These are phyloP conservation scores for Caenorhabditis sp. DNA, from an alignment of 2,888 invertebrate species.

Conservation along the genomic window DNA sequence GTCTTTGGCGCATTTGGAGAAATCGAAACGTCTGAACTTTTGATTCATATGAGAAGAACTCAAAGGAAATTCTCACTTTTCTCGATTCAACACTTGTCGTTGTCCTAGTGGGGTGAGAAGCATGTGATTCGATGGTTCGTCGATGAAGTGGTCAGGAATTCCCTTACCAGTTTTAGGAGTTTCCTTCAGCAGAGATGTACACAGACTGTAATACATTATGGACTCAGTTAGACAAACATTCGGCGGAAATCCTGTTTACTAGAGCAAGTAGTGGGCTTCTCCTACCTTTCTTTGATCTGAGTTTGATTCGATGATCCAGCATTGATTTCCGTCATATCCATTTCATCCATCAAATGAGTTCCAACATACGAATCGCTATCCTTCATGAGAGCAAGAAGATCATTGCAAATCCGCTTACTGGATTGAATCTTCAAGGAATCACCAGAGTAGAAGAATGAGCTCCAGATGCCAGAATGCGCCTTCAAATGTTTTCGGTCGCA, in stretches of 20 bases:
- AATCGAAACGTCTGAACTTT: conserved; percentile 51
- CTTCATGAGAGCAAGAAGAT: conserved; percentile 55
- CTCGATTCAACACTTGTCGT: conserved; percentile 65
- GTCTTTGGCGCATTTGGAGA: conserved; percentile 44
- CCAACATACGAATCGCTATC: conserved; percentile 63
- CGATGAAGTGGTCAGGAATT: conserved; percentile 69
- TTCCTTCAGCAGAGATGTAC: conserved; percentile 49
- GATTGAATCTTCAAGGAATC: conserved; percentile 12
- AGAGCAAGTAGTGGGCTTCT: too few relatives aligned
- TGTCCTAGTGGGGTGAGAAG: conserved; percentile 65
- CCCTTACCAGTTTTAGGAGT: conserved; percentile 65
- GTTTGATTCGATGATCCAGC: not conserved
- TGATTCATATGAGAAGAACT: too few relatives aligned
- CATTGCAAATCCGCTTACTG: conserved; percentile 24
- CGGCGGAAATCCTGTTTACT: not conserved
- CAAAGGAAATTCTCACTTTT: conserved; percentile 24
- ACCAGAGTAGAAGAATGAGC: conserved; percentile 12
- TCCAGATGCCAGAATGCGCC: conserved; percentile 47
- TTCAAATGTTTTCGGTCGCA: not conserved
- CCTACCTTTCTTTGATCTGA: conserved; percentile 2
- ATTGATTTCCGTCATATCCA: conserved; percentile 1
- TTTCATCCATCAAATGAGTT: conserved; percentile 55
- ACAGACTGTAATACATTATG: too few relatives aligned
- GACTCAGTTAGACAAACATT: too few relatives aligned
- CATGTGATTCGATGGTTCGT: conserved; percentile 64